Evolutionary conservation across 92 coral and sea anemone genomes (phyloP).

Genomic region (Umimayanthus chanpuru): DNA sequence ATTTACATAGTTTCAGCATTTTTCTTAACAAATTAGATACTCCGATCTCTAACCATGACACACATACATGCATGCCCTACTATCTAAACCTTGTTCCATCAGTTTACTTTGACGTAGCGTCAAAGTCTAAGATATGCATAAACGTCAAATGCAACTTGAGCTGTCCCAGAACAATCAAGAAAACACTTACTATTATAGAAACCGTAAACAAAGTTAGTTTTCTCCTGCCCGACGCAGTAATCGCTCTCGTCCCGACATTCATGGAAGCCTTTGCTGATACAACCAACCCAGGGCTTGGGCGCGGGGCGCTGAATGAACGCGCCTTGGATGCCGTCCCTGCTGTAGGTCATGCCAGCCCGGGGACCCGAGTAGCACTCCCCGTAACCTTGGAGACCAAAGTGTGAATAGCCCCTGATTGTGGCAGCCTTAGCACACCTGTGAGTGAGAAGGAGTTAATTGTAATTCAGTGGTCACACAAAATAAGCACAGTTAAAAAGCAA

Average conservation of each 20-base stretch:
- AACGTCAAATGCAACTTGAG: too few species aligned
- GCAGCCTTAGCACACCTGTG: conserved; percentile 87
- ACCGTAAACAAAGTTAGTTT: conserved; percentile 91
- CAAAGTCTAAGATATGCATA: too few species aligned
- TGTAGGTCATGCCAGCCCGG: conserved; percentile 79
- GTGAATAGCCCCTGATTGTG: conserved; percentile 81
- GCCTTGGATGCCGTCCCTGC: conserved; percentile 85
- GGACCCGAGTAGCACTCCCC: conserved; percentile 97
- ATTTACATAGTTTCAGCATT: too few species aligned
- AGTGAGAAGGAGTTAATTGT: too few species aligned
- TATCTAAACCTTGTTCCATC: too few species aligned
- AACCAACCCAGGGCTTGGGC: conserved; percentile 96
- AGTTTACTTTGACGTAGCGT: too few species aligned
- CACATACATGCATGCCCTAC: too few species aligned
- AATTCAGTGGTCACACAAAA: too few species aligned
- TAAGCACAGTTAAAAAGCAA: too few species aligned
- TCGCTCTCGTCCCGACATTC: conserved; percentile 76
- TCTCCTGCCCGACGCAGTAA: conserved; percentile 92
- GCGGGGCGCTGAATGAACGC: conserved; percentile 87
- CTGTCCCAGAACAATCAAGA: too few species aligned
- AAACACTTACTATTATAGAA: conserved; percentile 73
- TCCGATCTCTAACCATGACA: too few species aligned
- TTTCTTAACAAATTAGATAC: too few species aligned
- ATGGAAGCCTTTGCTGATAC: conserved; percentile 66
- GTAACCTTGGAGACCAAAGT: conserved; percentile 94